Evolutionary conservation across 2,888 invertebrate genomes (phyloP).

Genomic region (Drosophila lutescens): DNA sequence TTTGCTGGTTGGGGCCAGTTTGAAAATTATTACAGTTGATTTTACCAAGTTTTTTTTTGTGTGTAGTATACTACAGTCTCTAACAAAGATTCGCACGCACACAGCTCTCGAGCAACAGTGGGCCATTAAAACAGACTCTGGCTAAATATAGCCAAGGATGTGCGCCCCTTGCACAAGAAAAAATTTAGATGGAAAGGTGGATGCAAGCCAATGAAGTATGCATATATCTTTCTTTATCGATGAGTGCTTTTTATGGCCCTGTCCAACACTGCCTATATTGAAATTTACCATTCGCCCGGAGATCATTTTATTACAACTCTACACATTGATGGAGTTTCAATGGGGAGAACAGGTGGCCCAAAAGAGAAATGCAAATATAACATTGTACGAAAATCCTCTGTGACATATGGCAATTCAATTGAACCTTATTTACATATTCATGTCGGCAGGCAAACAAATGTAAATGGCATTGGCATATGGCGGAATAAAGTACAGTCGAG

Average conservation of each 20-base stretch:
- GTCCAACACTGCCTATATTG: background rate
- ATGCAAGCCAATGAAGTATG: slow-evolving; percentile 6
- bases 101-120: slow-evolving; percentile 29
- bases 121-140: slow-evolving; percentile 28
- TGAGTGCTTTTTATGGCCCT: background rate
- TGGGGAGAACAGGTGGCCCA: slow-evolving; percentile 11
- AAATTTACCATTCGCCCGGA: background rate
- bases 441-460: slow-evolving; percentile 34
- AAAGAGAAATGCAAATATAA: slow-evolving; percentile 27
- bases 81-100: no score
- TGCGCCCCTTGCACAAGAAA: slow-evolving; percentile 2
- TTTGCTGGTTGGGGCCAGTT: no score
- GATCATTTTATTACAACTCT: background rate
- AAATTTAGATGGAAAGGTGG: background rate
- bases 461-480: slow-evolving; percentile 13
- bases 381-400: slow-evolving; percentile 10
- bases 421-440: slow-evolving; percentile 43
- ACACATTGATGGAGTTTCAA: slow-evolving; percentile 24
- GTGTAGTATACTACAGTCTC: no score
- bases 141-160: slow-evolving; percentile 48
- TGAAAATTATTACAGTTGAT: no score
- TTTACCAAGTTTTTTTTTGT: no score
- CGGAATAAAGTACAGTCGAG: slow-evolving; percentile 5
- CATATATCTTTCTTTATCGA: background rate
- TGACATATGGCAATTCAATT: slow-evolving; percentile 30